Base-by-base conservation (phyloP, 2,113 vertebrate genomes). In the Dasypus novemcinctus region DNA sequence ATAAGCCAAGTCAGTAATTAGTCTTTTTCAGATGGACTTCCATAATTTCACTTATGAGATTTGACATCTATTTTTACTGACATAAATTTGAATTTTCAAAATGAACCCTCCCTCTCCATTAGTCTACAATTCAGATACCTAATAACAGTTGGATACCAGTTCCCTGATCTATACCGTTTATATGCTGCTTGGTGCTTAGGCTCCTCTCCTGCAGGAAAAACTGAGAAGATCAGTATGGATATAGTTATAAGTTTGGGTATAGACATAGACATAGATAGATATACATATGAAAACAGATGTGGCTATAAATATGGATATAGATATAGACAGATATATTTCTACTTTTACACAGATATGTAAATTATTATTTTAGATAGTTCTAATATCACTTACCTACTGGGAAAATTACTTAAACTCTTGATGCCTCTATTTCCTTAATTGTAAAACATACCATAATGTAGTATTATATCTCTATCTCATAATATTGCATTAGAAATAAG, bases 21-120 rank as follows among this genome's bases (percentile, higher is more conserved):
- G 20, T 49, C 46, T 79, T 68, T 88, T 82, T 9, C 23, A 75
- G 23, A 85, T 64, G 18, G 31, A 84, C 12, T 90, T 57, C 0
- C 18, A 54, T 59, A 31, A 54, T 89, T 89, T 89, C 49, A 66
- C 23, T 63, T 18, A 59, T 9, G 7, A 76, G n/a, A 78, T 75
- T 64, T 85, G 5, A 27, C 5, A 68, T 71, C 13, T n/a, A 25
- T 33, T 57, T 31, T 90, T 64, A 61, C 12, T 75, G 5, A 72
- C 43, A 80, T 84, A 74, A 81, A 14, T 5, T 46, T 52, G 7
- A 76, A 83, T 82, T 95, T 89, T 49, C 33, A 94, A 94, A 94
- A 86, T 52, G 13, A 91, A 25, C 0, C 0, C 6, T 8, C 13
- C 1, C 4, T 8, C 13, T 5, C 33, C 15, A 25, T 31, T 54